phyloP scores from a whole-genome alignment of 2,113 vertebrate species.

The Oenanthe oenanthe region DNA sequence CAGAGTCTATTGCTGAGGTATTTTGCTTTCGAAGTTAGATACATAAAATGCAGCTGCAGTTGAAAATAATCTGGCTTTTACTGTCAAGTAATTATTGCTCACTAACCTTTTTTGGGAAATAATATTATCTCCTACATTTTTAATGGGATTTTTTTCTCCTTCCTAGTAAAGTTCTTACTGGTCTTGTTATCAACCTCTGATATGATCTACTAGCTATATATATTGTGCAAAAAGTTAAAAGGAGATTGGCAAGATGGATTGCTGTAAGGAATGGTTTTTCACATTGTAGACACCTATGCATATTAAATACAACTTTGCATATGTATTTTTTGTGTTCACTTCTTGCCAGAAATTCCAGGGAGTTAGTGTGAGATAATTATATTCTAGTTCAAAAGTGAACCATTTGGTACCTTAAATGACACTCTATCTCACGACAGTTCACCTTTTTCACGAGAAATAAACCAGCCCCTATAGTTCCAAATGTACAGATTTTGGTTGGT shows the following conservation, averaged over 20 bases:
- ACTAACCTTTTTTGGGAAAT: background rate
- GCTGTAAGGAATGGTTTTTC: background rate
- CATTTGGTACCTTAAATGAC: background rate
- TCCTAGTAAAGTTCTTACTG: background rate
- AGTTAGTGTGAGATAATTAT: background rate
- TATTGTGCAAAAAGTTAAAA: background rate
- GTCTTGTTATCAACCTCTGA: background rate
- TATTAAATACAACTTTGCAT: background rate
- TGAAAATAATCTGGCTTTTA: slow-evolving; percentile 3
- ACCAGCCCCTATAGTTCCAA: background rate
- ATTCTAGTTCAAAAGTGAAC: background rate
- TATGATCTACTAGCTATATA: background rate
- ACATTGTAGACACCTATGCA: background rate
- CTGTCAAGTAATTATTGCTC: background rate
- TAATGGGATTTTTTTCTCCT: background rate
- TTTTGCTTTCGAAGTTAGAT: background rate
- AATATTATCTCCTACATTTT: background rate
- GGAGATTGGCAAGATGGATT: background rate
- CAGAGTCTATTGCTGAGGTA: background rate
- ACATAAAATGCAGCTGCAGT: background rate
- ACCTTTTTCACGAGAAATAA: background rate
- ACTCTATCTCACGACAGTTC: background rate
- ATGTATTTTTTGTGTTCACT: background rate
- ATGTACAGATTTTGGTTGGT: background rate
- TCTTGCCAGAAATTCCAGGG: background rate